phyloP scores from a whole-genome alignment of 2,113 vertebrate species.

The Spermophilus dauricus region DNA sequence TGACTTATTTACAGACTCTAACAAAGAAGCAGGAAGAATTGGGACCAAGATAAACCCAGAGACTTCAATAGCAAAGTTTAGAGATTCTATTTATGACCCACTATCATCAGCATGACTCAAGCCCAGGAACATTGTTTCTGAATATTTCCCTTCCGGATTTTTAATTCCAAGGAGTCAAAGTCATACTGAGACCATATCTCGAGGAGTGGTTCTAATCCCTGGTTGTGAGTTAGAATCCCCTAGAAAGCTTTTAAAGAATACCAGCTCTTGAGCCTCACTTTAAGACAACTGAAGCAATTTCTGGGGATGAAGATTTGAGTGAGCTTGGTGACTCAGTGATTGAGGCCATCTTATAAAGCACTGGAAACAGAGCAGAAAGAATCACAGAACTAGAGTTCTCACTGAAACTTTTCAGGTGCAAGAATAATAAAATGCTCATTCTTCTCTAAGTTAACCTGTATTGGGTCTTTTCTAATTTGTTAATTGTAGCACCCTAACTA shows the following conservation, averaged over 20 bases:
- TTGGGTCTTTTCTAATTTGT: not conserved
- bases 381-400: not conserved
- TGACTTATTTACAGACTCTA: no score
- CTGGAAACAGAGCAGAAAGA: conserved; percentile 15
- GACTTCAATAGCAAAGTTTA: not conserved
- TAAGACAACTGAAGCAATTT: not conserved
- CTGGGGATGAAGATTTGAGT: not conserved
- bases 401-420: not conserved
- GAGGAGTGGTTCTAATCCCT: not conserved
- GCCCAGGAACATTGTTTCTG: not conserved
- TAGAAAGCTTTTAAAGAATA: not conserved
- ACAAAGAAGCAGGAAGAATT: not conserved
- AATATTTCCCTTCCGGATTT: not conserved
- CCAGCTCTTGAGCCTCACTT: not conserved
- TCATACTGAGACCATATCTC: not conserved
- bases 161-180: conserved; percentile 20
- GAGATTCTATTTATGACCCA: not conserved
- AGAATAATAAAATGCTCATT: not conserved
- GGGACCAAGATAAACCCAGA: not conserved
- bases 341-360: not conserved
- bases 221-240: not conserved
- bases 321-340: not conserved
- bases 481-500: not conserved
- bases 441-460: not conserved
- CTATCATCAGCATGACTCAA: not conserved